phyloP scores from a whole-genome alignment of 1,140 invertebrate genomes.

The Halotydeus destructor region DNA sequence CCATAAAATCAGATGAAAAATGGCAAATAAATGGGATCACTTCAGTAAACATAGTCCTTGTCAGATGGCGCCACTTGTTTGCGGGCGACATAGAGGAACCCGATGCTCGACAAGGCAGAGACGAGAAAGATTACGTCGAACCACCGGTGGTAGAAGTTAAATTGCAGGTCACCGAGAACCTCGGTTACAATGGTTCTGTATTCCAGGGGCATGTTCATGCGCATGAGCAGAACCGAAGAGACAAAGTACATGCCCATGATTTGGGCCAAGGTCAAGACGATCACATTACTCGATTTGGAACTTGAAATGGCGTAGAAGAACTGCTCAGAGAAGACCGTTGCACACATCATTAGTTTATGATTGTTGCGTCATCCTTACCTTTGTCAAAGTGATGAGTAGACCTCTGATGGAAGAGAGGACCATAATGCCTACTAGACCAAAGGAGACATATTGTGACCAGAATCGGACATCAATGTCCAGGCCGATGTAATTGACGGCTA shows the following conservation, averaged over 20 bases:
- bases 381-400: conserved; percentile 85
- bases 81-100: conserved; percentile 82
- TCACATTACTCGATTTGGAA: conserved; percentile 94
- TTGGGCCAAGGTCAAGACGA: conserved; percentile 86
- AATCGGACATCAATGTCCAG: conserved; percentile 74
- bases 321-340: conserved; percentile 38
- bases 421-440: conserved; percentile 89
- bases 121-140: conserved; percentile 99
- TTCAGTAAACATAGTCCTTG: no score
- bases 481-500: conserved; percentile 90
- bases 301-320: conserved; percentile 99
- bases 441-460: conserved; percentile 98
- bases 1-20: no score
- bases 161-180: conserved; percentile 90
- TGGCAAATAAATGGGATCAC: no score
- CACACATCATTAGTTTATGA: conserved; percentile 3
- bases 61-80: no score
- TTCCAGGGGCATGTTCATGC: conserved; percentile 98
- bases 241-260: conserved; percentile 99
- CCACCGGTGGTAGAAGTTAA: conserved; percentile 99
- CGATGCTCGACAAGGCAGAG: conserved; percentile 82
- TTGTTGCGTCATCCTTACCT: conserved; percentile 37
- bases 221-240: conserved; percentile 84
- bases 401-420: conserved; percentile 94
- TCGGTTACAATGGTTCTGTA: conserved; percentile 91